A percentile compares a stretch with the other conserved stretches of the same genome.
Conservation (phyloP, 2,888 invertebrate species). For the Erebia palarica region DNA sequence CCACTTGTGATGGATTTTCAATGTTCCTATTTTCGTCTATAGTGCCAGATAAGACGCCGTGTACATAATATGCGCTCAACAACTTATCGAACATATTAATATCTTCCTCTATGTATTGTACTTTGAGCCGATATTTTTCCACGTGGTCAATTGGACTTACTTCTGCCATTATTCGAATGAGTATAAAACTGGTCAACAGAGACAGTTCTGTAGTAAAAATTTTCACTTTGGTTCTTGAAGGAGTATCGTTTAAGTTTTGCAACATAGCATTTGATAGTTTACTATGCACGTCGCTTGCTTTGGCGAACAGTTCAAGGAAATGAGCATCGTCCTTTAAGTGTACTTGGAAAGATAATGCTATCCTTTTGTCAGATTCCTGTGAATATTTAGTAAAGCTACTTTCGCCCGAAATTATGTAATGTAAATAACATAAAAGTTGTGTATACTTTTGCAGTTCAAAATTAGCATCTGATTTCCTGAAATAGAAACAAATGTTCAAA, state of each 20-base stretch:
- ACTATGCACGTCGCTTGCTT: slow-evolving; percentile 50
- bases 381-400: slow-evolving; percentile 28
- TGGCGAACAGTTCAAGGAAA: slow-evolving; percentile 48
- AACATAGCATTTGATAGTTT: slow-evolving; percentile 43
- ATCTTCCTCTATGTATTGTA: slow-evolving; percentile 87
- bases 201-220: slow-evolving; percentile 60
- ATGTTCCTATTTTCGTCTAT: slow-evolving; percentile 61
- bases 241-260: slow-evolving; percentile 22
- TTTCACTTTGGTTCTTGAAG: slow-evolving; percentile 46
- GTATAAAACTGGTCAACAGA: slow-evolving; percentile 78
- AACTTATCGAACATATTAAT: slow-evolving; percentile 82
- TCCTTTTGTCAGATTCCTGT: slow-evolving; percentile 19
- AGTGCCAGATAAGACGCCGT: slow-evolving; percentile 66
- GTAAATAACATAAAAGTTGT: slow-evolving; percentile 53
- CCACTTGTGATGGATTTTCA: slow-evolving; percentile 54
- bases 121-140: slow-evolving; percentile 88
- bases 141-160: slow-evolving; percentile 92
- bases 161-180: slow-evolving; percentile 82
- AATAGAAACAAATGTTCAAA: slow-evolving; percentile 35
- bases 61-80: slow-evolving; percentile 81
- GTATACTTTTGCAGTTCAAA: slow-evolving; percentile 67
- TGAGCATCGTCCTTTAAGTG: slow-evolving; percentile 50
- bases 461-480: slow-evolving; percentile 59
- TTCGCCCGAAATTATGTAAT: slow-evolving; percentile 46
- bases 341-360: slow-evolving; percentile 36